phyloP scores from a whole-genome alignment of 1,140 invertebrate genomes.

The Bombus superbus region DNA sequence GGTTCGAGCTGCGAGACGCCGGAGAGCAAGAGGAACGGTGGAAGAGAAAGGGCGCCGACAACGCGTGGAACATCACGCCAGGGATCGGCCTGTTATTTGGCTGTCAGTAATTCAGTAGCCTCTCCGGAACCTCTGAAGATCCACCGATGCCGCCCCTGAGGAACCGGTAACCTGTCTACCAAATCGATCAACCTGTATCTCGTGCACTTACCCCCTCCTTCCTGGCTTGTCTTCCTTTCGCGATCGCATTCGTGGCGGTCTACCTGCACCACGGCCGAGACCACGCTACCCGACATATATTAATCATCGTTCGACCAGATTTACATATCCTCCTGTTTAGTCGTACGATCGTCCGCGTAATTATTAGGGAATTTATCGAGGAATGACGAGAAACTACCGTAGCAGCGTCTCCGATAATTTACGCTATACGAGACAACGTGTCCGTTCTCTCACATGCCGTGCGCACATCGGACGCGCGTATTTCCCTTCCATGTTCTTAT shows the following conservation, averaged over 20 bases:
- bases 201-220: slow-evolving; percentile 36
- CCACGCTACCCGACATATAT: background rate
- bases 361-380: slow-evolving; percentile 10
- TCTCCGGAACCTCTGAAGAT: slow-evolving; percentile 64
- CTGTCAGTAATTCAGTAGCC: slow-evolving; percentile 78
- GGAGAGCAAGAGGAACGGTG: slow-evolving; percentile 42
- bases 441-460: slow-evolving; percentile 6
- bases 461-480: slow-evolving; percentile 23
- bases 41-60: slow-evolving; percentile 70
- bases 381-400: slow-evolving; percentile 6
- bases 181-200: slow-evolving; percentile 72
- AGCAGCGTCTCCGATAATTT: slow-evolving; percentile 12
- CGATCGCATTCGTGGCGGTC: slow-evolving; percentile 10
- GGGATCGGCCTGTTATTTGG: slow-evolving; percentile 77
- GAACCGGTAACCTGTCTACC: slow-evolving; percentile 68
- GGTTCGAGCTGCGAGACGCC: slow-evolving; percentile 32
- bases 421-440: slow-evolving; percentile 1
- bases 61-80: slow-evolving; percentile 63
- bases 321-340: background rate
- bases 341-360: background rate
- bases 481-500: slow-evolving; percentile 44
- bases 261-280: background rate
- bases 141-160: slow-evolving; percentile 66
- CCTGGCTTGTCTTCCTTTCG: slow-evolving; percentile 31
- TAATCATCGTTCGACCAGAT: background rate